phyloP scores from a whole-genome alignment of 1,140 invertebrate genomes.

The Euura lappo region DNA sequence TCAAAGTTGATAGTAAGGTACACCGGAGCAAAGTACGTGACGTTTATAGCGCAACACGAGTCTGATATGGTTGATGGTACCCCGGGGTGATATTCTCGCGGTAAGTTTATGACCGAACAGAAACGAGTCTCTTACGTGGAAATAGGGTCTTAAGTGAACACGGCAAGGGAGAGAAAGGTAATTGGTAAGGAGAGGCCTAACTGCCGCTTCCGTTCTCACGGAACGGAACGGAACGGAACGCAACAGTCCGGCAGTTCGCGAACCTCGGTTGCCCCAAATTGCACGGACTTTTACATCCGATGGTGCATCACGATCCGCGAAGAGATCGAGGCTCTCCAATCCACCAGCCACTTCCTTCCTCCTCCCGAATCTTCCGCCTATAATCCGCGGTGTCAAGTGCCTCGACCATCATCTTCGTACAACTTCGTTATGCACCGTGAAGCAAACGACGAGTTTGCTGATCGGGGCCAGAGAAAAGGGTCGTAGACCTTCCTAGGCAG shows the following conservation, averaged over 20 bases:
- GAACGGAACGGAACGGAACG: neutral
- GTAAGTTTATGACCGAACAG: neutral
- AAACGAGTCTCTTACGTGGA: neutral
- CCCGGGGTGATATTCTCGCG: neutral
- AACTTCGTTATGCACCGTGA: too few species aligned
- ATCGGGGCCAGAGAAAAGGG: neutral
- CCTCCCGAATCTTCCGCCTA: too few species aligned
- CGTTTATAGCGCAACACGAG: neutral
- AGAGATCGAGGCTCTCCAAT: too few species aligned
- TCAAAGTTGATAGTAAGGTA: too few species aligned
- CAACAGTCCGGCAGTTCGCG: neutral
- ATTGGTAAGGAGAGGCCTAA: constrained; percentile 5
- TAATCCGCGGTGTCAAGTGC: too few species aligned
- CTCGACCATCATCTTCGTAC: too few species aligned
- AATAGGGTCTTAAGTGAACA: too few species aligned
- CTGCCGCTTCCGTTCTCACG: constrained; percentile 6
- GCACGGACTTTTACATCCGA: neutral
- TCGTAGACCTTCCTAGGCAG: neutral
- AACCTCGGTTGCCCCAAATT: neutral
- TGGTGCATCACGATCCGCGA: neutral
- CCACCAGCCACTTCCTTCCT: too few species aligned
- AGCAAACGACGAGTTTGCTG: too few species aligned
- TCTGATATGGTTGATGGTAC: neutral
- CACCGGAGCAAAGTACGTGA: too few species aligned
- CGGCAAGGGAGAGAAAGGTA: constrained; percentile 1